Base-by-base conservation (phyloP, 1,140 invertebrate species). In the Metaphire vulgaris region DNA sequence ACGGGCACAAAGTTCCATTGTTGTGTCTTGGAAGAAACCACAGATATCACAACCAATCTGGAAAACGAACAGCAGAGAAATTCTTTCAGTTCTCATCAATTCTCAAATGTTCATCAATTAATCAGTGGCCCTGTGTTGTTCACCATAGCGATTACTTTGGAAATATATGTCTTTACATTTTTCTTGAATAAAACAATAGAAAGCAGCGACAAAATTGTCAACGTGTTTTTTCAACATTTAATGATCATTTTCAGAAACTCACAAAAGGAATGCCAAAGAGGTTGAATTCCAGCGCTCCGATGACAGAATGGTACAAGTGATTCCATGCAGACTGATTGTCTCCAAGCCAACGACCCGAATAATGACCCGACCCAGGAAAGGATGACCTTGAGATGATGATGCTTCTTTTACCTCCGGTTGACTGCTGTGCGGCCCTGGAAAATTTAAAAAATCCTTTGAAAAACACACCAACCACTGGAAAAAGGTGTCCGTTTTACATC, bases 281-380 rank as follows among this genome's bases (percentile, higher is more conserved):
- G 80, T 90, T 92, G 85, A 92, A 93, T 80, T 90, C 90, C 28
- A 96, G 77, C 6, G n/a, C 30, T 12, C 67, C 67, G 67, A 69
- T 69, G 67, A 69, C 26, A 26, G 67, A 69, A 31, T 69, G 30
- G 67, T 69, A 26, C n/a, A 69, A 56, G 33, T 81, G 77, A 16
- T 34, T 30, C 83, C 83, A 84, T 32, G 34, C 41, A 69, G 81
- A 81, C 16, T 80, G 78, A 80, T 84, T 84, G 74, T 84, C 83
- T 0, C 95, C 95, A 78, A 92, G 91, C 95, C 95, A 97, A 86
- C 95, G 93, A 14, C 92, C 94, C 14, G 90, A 89, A 84, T 90
- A 93, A 76, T 88, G 87, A 2, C 94, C 94, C 78, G 90, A 89
- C 0, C 93, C 92, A 56, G 92, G 88, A 86, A 91, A 96, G 0